These are phyloP conservation scores for Bombus balteatus DNA, from an alignment of 1,140 invertebrate genomes.

Conservation along the genomic window DNA sequence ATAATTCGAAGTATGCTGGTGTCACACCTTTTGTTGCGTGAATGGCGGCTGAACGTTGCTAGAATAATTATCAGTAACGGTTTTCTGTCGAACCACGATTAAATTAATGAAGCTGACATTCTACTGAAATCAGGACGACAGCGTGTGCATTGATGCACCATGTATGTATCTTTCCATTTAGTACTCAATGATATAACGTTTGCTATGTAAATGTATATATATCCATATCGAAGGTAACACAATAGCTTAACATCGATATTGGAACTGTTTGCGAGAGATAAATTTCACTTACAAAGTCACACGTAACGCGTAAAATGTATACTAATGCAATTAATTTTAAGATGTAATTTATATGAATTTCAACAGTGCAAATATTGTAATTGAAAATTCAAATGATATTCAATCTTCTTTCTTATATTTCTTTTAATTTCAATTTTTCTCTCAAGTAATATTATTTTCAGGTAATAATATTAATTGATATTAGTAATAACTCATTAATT, in stretches of 20 bases:
- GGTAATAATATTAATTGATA: too few species aligned
- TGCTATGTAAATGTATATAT: neutral
- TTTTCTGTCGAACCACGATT: slow-evolving; percentile 61
- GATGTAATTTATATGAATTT: too few species aligned
- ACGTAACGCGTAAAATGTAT: too few species aligned
- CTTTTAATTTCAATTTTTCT: too few species aligned
- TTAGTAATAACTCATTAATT: too few species aligned
- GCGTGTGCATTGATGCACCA: neutral
- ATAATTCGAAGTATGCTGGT: slow-evolving; percentile 13
- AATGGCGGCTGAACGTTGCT: slow-evolving; percentile 67
- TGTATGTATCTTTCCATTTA: neutral
- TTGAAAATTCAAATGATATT: too few species aligned
- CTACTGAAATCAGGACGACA: slow-evolving; percentile 12
- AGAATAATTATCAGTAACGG: slow-evolving; percentile 75
- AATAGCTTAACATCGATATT: neutral
- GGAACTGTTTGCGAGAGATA: neutral
- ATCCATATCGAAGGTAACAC: neutral
- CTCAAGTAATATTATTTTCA: too few species aligned
- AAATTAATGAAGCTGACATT: slow-evolving; percentile 34
- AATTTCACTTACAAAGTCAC: neutral
- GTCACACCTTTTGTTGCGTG: slow-evolving; percentile 49
- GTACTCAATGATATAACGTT: neutral
- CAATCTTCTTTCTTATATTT: too few species aligned
- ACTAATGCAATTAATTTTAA: too few species aligned
- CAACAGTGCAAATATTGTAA: too few species aligned